These are phyloP conservation scores for Hoplostethus mediterraneus DNA, from an alignment of 2,797 vertebrate species.

Conservation along the genomic window DNA sequence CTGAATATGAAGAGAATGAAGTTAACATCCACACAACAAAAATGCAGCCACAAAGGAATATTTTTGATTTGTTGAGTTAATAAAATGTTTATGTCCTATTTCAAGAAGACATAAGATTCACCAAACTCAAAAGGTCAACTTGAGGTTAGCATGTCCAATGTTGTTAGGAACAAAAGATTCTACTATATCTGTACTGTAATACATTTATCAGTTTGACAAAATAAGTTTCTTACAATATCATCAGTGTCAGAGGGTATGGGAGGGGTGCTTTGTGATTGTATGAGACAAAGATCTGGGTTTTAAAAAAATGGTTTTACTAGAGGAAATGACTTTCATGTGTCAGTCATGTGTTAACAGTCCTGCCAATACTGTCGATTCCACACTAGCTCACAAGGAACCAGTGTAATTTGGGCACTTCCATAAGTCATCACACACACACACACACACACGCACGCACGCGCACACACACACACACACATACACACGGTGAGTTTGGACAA, in stretches of 20 bases:
- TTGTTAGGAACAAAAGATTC: conserved; percentile 22
- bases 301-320: conserved; percentile 44
- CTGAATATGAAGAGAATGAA: conserved; percentile 11
- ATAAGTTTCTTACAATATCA: conserved; percentile 19
- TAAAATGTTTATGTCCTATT: conserved; percentile 26
- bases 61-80: neutral
- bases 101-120: conserved; percentile 23
- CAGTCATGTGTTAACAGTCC: conserved; percentile 63
- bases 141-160: conserved; percentile 18
- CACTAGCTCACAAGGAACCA: conserved; percentile 20
- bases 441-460: neutral
- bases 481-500: conserved; percentile 9
- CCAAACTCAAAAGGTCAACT: conserved; percentile 33
- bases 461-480: neutral
- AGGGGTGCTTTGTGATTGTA: neutral
- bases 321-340: conserved; percentile 36
- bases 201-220: conserved; percentile 22
- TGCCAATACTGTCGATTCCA: conserved; percentile 68
- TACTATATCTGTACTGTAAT: neutral
- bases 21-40: conserved; percentile 34
- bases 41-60: conserved; percentile 20
- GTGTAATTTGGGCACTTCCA: conserved; percentile 30
- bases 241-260: neutral
- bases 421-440: conserved; percentile 7
- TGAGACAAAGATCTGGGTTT: conserved; percentile 22